Conservation (phyloP, 30 jellyfish, hydroid and myxozoan species). For the Chrysaora quinquecirrha region DNA sequence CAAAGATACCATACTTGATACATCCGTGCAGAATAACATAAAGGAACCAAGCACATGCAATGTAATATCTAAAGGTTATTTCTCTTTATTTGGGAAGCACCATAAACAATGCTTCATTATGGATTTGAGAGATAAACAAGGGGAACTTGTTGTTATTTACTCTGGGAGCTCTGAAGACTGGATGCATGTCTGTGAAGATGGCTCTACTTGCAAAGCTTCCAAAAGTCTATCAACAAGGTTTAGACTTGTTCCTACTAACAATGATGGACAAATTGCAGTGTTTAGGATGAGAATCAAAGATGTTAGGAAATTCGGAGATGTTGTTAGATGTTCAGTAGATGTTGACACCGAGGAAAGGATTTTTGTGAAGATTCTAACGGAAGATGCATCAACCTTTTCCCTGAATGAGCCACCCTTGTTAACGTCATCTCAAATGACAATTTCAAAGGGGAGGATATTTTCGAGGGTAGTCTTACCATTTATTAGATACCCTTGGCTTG, state of each 20-base stretch:
- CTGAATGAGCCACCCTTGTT: neutral
- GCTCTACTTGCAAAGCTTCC: neutral
- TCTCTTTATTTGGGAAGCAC: neutral
- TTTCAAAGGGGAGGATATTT: slow-evolving; percentile 5
- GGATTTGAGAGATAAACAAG: neutral
- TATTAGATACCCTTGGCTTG: slow-evolving; percentile 59
- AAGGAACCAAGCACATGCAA: slow-evolving; percentile 16
- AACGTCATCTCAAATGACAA: neutral
- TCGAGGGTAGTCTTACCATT: slow-evolving; percentile 38
- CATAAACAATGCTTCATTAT: neutral
- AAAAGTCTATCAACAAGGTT: slow-evolving; percentile 8
- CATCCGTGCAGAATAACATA: neutral
- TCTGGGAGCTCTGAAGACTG: slow-evolving; percentile 22
- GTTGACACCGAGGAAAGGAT: slow-evolving; percentile 9
- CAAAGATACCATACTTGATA: neutral
- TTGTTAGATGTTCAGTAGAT: neutral
- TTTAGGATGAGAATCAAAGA: slow-evolving; percentile 2
- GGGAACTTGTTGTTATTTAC: slow-evolving; percentile 14
- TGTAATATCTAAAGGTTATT: neutral
- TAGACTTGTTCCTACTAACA: slow-evolving; percentile 27
- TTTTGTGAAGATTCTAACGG: neutral
- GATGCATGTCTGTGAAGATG: slow-evolving; percentile 38
- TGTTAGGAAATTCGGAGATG: neutral
- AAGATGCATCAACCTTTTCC: neutral
- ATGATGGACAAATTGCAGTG: slow-evolving; percentile 16